phyloP scores from a whole-genome alignment of 2,797 vertebrate genomes.

The Cetoscarus ocellatus region DNA sequence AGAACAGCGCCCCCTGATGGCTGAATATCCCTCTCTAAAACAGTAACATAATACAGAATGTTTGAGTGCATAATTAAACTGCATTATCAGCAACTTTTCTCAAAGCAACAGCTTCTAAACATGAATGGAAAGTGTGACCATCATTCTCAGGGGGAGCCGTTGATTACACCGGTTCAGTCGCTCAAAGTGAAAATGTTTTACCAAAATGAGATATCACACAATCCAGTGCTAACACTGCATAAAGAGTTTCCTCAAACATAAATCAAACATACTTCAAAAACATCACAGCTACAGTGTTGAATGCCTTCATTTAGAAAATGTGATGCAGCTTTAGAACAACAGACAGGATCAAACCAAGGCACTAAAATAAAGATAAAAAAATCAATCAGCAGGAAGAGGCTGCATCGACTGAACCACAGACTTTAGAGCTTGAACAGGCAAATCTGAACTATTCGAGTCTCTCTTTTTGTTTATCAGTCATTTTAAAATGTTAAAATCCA shows the following conservation, averaged over 20 bases:
- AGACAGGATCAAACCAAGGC: slow-evolving; percentile 71
- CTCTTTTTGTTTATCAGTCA: not conserved
- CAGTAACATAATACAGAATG: not conserved
- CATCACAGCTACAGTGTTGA: slow-evolving; percentile 55
- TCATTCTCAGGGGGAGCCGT: not conserved
- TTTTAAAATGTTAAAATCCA: slow-evolving; percentile 7
- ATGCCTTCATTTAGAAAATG: slow-evolving; percentile 38
- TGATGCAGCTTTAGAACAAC: slow-evolving; percentile 35
- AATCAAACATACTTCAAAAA: slow-evolving; percentile 37
- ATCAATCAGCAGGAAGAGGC: slow-evolving; percentile 63
- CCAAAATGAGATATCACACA: slow-evolving; percentile 48
- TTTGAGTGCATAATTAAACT: slow-evolving; percentile 8
- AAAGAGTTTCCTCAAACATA: slow-evolving; percentile 33
- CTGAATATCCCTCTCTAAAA: not conserved
- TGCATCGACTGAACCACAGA: slow-evolving; percentile 34
- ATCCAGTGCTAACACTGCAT: slow-evolving; percentile 62
- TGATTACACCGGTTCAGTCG: no score
- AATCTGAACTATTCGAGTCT: slow-evolving; percentile 1
- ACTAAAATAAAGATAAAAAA: slow-evolving; percentile 48
- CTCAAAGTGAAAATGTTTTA: slow-evolving; percentile 64
- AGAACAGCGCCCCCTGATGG: not conserved
- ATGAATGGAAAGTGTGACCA: not conserved
- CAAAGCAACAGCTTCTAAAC: slow-evolving; percentile 15
- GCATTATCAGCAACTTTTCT: slow-evolving; percentile 10
- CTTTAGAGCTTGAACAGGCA: slow-evolving; percentile 11